phyloP scores from a whole-genome alignment of 1,140 invertebrate genomes.

The Drosophila lacertosa region DNA sequence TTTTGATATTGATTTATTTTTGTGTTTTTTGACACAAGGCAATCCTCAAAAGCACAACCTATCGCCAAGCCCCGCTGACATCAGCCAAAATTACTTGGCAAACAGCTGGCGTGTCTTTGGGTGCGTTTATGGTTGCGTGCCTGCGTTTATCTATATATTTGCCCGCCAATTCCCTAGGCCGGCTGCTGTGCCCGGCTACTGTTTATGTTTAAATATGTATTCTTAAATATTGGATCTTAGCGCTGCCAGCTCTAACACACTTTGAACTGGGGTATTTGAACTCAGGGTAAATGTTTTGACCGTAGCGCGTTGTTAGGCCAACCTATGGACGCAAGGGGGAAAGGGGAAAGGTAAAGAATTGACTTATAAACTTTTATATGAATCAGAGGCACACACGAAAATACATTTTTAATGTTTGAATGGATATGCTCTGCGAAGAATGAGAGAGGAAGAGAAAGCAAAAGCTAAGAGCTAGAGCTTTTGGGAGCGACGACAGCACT shows the following conservation, averaged over 20 bases:
- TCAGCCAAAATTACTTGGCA: constrained; percentile 5
- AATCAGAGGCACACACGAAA: neutral
- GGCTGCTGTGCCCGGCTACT: neutral
- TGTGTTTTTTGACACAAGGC: constrained; percentile 10
- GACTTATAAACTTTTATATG: constrained; percentile 7
- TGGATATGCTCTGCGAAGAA: too few species aligned
- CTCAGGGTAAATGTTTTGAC: constrained; percentile 32
- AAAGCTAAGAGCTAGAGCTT: constrained; percentile 12
- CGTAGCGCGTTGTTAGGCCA: constrained; percentile 24
- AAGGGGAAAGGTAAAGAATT: neutral
- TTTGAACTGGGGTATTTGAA: constrained; percentile 29
- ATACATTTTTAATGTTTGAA: neutral
- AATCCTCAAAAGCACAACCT: constrained; percentile 11
- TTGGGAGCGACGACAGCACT: neutral
- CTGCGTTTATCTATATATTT: too few species aligned
- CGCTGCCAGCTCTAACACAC: neutral
- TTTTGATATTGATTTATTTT: constrained; percentile 29
- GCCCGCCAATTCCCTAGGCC: constrained; percentile 2
- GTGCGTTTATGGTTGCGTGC: neutral
- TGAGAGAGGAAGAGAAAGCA: neutral
- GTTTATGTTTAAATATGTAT: constrained; percentile 4
- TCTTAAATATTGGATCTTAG: neutral
- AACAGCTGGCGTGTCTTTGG: constrained; percentile 13
- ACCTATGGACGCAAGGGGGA: constrained; percentile 1
- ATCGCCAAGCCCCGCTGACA: constrained; percentile 7